Percentiles rank a stretch among this genome's conserved stretches.
phyloP scores from a whole-genome alignment of 2,888 invertebrate species.

The Luffia ferchaultella region DNA sequence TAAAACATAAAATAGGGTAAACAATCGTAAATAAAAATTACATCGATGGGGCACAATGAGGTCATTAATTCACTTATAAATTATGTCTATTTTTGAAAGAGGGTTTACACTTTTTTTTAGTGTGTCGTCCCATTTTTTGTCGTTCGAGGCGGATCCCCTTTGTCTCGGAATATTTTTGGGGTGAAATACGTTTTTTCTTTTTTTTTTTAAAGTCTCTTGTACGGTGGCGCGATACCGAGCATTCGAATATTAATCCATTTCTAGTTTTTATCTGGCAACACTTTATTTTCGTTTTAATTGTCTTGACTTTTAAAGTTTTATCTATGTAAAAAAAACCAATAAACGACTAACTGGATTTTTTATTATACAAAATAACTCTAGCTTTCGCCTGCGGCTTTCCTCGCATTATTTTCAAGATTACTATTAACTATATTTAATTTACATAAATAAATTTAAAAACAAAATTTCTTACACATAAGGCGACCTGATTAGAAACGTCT shows the following conservation, averaged over 20 bases:
- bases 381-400: too few relatives aligned
- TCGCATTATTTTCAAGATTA: too few relatives aligned
- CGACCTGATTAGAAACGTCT: too few relatives aligned
- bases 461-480: too few relatives aligned
- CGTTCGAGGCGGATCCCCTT: conserved; percentile 44
- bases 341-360: not conserved
- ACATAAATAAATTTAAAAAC: too few relatives aligned
- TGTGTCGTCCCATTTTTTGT: conserved; percentile 35
- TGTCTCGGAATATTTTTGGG: conserved; percentile 48
- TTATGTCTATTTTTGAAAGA: conserved; percentile 54
- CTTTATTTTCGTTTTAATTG: conserved; percentile 33
- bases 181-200: conserved; percentile 34
- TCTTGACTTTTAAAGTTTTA: conserved; percentile 21
- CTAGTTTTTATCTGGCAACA: conserved; percentile 41
- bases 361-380: too few relatives aligned
- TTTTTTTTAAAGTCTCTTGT: conserved; percentile 15
- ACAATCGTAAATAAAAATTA: conserved; percentile 65
- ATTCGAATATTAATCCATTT: conserved; percentile 44
- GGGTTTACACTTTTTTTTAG: conserved; percentile 55
- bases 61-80: conserved; percentile 56
- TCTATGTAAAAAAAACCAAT: not conserved
- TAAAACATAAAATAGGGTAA: conserved; percentile 65
- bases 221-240: not conserved
- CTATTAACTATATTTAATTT: too few relatives aligned
- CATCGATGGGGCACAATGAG: conserved; percentile 42